phyloP scores from a whole-genome alignment of 2,888 invertebrate genomes.

The Crocallis elinguaria region DNA sequence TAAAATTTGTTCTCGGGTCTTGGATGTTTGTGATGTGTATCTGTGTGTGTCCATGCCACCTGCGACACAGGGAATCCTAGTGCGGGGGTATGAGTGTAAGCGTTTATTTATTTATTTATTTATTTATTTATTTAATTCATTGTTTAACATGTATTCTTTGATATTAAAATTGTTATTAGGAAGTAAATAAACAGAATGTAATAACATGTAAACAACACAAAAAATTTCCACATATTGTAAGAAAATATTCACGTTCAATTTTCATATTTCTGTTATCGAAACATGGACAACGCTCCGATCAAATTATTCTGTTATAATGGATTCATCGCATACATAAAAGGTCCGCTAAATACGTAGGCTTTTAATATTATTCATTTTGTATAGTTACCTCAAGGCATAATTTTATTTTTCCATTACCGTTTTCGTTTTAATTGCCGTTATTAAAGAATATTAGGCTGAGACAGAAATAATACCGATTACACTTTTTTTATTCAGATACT shows the following conservation, averaged over 20 bases:
- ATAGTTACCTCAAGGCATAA: slow-evolving; percentile 50
- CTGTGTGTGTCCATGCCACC: no score
- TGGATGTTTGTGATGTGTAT: no score
- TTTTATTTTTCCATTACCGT: slow-evolving; percentile 61
- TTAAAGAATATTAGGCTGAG: slow-evolving; percentile 50
- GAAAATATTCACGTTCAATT: slow-evolving; percentile 22
- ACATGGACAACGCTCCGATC: slow-evolving; percentile 26
- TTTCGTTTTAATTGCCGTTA: slow-evolving; percentile 56
- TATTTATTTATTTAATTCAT: no score
- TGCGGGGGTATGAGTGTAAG: no score
- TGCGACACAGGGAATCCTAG: no score
- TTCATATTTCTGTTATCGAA: slow-evolving; percentile 17
- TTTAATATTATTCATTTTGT: slow-evolving; percentile 43
- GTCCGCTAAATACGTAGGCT: slow-evolving; percentile 33
- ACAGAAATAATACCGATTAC: slow-evolving; percentile 36
- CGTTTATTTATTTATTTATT: no score
- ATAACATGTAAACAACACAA: not conserved
- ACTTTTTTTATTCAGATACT: slow-evolving; percentile 43
- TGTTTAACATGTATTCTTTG: no score
- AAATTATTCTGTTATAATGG: slow-evolving; percentile 26
- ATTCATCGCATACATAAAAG: slow-evolving; percentile 29
- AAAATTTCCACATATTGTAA: slow-evolving; percentile 11
- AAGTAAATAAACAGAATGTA: no score
- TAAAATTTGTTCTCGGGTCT: no score
- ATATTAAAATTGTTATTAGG: no score